Base-by-base conservation (phyloP, 2,113 vertebrate species). In the Periophthalmus modestus region DNA sequence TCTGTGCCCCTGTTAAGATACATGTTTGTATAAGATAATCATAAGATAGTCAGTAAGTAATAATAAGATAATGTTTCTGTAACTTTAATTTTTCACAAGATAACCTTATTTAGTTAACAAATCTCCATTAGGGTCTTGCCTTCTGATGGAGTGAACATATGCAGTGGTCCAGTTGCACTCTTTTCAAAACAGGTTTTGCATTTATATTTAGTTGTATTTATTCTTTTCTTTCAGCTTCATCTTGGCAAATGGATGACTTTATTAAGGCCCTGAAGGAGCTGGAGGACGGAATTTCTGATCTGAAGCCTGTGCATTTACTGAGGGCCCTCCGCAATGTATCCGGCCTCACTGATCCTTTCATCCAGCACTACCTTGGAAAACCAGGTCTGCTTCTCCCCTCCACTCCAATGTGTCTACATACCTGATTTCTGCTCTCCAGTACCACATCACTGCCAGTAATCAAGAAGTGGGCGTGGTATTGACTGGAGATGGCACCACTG, bases 401-500 rank as follows among this genome's bases (percentile, higher is more conserved):
- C 81, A 54, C 1, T n/a, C 62, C 0, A 39, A 69, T 11, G 88
- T 94, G 1, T 74, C 74, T 13, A 13, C 19, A 70, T 91, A 87
- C 68, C 7, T 95, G 10, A 59, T 1, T 2, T 59, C 50, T 2
- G 80, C 89, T 0, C 39, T 94, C 48, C 68, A 9, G 23, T 87
- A 86, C 13, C 4, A 67, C 69, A 87, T 90, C 48, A 69, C 86
- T 0, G 65, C 4, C 0, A 74, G 54, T 0, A 77, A 18, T 16
- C 78, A 43, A 55, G 94, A 96, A 68, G 72, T 74, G 0, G 94
- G 96, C 0, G 94, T 92, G 0, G 91, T 96, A 18, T 78, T 98
- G 73, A 93, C 93, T 0, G 85, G 93, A 0, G 96, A 98, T 0
- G 96, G 97, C 47, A 96, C 94, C 12, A 95, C 94, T 0, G 93